Percentiles rank a stretch among this genome's conserved stretches.
Conservation (phyloP, 1,140 invertebrate genomes). For the Telenomus remus region DNA sequence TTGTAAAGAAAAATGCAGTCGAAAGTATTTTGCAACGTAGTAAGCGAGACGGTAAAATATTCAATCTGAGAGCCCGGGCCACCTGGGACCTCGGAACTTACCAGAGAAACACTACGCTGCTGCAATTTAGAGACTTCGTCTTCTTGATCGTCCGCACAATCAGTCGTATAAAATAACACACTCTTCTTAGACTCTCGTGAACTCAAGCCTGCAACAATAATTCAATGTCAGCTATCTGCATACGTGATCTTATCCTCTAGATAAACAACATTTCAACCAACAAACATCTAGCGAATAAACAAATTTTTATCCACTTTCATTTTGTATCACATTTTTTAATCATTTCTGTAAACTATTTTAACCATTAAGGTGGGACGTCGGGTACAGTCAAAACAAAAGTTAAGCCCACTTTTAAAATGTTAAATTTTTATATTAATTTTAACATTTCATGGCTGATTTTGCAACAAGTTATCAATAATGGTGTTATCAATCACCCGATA, state of each 20-base stretch:
- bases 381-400: no score
- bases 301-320: no score
- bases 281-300: background rate
- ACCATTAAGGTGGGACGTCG: no score
- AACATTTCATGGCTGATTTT: no score
- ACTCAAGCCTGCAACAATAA: constrained; percentile 47
- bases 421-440: no score
- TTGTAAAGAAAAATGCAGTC: constrained; percentile 12
- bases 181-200: constrained; percentile 71
- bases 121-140: constrained; percentile 65
- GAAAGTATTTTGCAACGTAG: constrained; percentile 15
- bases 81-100: constrained; percentile 53
- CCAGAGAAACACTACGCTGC: constrained; percentile 69
- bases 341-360: no score
- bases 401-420: no score
- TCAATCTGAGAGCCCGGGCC: constrained; percentile 26
- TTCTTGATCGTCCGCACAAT: constrained; percentile 70
- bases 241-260: background rate
- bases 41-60: constrained; percentile 33
- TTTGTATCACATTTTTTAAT: no score
- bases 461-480: no score
- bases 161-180: constrained; percentile 70
- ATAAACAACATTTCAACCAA: background rate
- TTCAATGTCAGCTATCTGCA: no score
- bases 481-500: no score